Percentiles rank a stretch among this genome's conserved stretches.
phyloP scores from a whole-genome alignment of 2,888 invertebrate genomes.

The Amiota mariae region DNA sequence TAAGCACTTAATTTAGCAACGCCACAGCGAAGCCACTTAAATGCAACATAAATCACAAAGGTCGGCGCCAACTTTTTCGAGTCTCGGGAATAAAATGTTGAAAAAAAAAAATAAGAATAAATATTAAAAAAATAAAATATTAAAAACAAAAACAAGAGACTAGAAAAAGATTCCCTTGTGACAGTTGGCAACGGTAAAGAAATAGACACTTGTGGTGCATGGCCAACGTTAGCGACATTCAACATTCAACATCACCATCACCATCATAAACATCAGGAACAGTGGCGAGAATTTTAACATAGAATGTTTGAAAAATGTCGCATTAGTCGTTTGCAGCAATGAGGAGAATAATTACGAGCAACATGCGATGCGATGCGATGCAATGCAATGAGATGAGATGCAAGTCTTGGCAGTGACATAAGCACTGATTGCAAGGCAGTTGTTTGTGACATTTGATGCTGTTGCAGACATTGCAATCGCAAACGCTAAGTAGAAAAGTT shows the following conservation, averaged over 20 bases:
- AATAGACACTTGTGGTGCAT: not conserved
- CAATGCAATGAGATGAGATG: not conserved
- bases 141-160: slow-evolving; percentile 10
- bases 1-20: slow-evolving; percentile 14
- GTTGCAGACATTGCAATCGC: slow-evolving; percentile 4
- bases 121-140: not conserved
- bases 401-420: slow-evolving; percentile 26
- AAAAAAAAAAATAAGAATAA: slow-evolving; percentile 5
- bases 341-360: slow-evolving; percentile 4
- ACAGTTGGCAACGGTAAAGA: not conserved
- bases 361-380: not conserved
- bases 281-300: not conserved
- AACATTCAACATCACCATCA: not conserved
- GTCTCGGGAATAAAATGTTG: not conserved
- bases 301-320: not conserved
- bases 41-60: slow-evolving; percentile 24
- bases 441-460: slow-evolving; percentile 24
- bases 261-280: not conserved
- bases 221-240: not conserved
- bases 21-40: slow-evolving; percentile 9
- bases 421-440: slow-evolving; percentile 18
- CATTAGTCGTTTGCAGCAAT: not conserved
- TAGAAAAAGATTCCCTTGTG: slow-evolving; percentile 7
- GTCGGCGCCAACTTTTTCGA: slow-evolving; percentile 17
- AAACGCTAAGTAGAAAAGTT: slow-evolving; percentile 20